Percentiles rank a stretch among this genome's conserved stretches.
These are phyloP conservation scores for Pandemis heparana DNA, from an alignment of 2,888 invertebrate species.

Conservation along the genomic window DNA sequence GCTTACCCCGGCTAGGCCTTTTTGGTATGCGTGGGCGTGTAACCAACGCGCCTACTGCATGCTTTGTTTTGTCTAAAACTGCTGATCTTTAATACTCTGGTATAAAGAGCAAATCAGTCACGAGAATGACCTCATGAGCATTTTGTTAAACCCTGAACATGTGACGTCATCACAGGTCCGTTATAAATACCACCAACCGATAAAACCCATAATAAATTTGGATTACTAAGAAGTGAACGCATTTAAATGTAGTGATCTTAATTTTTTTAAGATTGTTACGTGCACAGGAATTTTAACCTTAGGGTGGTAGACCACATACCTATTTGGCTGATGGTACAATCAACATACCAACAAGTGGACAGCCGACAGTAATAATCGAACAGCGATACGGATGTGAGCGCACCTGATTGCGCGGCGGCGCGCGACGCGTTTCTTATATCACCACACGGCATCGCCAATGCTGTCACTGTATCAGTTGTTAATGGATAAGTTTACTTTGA, in stretches of 20 bases:
- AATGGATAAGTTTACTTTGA: too few species aligned
- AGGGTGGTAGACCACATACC: too few species aligned
- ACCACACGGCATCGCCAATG: background rate
- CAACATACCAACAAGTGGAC: background rate
- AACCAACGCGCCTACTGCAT: background rate
- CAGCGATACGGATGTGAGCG: slow-evolving; percentile 17
- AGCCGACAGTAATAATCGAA: slow-evolving; percentile 20
- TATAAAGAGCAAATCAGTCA: slow-evolving; percentile 33
- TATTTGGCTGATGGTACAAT: too few species aligned
- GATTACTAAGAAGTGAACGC: background rate
- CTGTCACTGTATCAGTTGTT: background rate
- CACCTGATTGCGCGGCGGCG: slow-evolving; percentile 18
- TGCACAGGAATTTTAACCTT: too few species aligned
- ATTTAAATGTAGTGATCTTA: background rate
- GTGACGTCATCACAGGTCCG: slow-evolving; percentile 27
- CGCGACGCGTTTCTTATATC: slow-evolving; percentile 17
- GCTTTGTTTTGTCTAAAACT: background rate
- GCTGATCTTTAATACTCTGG: background rate
- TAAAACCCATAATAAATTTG: background rate
- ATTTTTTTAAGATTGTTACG: too few species aligned
- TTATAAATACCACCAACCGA: background rate
- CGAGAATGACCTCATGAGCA: slow-evolving; percentile 24
- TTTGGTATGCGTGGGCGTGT: background rate
- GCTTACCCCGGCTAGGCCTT: too few species aligned
- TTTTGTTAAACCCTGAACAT: slow-evolving; percentile 11